phyloP scores from a whole-genome alignment of 2,888 invertebrate genomes.

The Drosophila dives region DNA sequence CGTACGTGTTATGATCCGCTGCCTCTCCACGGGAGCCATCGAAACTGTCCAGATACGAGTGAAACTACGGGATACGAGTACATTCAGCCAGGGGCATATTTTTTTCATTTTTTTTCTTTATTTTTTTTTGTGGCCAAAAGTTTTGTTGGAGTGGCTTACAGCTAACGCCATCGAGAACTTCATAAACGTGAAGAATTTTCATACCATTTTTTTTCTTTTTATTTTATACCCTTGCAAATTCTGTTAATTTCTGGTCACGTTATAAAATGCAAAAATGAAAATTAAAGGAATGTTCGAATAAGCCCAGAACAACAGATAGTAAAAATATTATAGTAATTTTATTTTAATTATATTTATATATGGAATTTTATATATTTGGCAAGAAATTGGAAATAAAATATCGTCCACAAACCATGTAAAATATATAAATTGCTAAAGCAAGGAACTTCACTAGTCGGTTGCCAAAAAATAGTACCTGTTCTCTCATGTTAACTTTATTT shows the following conservation, averaged over 20 bases:
- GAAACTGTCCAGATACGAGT: conserved; percentile 8
- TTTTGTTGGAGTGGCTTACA: conserved; percentile 55
- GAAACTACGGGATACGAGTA: conserved; percentile 24
- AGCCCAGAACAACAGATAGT: not conserved
- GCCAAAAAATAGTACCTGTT: not conserved
- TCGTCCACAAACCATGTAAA: not conserved
- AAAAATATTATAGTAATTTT: not conserved
- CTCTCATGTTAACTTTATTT: not conserved
- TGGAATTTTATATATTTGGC: too few relatives aligned
- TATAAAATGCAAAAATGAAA: not conserved
- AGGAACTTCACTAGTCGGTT: conserved; percentile 11
- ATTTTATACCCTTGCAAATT: conserved; percentile 14
- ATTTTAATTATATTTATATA: not conserved
- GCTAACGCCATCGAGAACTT: conserved; percentile 72
- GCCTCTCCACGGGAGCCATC: conserved; percentile 25
- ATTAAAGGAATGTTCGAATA: not conserved
- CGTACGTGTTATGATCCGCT: conserved; percentile 69
- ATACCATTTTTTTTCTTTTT: conserved; percentile 16
- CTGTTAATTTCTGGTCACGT: not conserved
- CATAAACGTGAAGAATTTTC: conserved; percentile 63
- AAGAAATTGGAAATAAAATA: not conserved
- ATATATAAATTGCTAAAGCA: too few relatives aligned
- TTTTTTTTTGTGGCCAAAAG: conserved; percentile 41
- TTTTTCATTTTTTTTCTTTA: conserved; percentile 26
- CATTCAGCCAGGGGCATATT: conserved; percentile 17